Evolutionary conservation across 1,140 invertebrate genomes (phyloP).

Genomic region (Odontomachus brunneus): DNA sequence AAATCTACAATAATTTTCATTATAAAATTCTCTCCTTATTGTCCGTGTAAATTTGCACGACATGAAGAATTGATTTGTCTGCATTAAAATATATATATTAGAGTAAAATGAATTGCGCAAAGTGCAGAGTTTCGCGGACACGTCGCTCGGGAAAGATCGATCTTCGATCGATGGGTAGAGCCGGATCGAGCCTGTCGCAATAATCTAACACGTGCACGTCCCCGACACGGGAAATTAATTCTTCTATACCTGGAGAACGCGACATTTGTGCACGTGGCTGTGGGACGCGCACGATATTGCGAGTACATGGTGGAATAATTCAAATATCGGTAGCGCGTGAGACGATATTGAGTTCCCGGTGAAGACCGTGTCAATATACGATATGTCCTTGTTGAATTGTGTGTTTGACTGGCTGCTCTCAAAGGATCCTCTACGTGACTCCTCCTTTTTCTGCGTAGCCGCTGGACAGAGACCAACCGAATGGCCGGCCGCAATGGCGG

Average conservation of each 20-base stretch:
- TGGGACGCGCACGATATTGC: slow-evolving; percentile 24
- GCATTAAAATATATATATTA: no score
- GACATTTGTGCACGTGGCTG: slow-evolving; percentile 55
- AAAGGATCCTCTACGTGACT: slow-evolving; percentile 39
- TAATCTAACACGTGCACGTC: slow-evolving; percentile 12
- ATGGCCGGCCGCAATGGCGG: slow-evolving; percentile 97
- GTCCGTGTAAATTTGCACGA: no score
- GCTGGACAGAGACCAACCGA: slow-evolving; percentile 98
- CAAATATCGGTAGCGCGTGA: slow-evolving; percentile 28
- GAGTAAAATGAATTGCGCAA: not conserved
- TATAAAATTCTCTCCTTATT: no score
- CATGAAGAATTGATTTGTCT: no score
- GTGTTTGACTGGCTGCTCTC: slow-evolving; percentile 16
- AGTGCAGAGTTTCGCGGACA: not conserved
- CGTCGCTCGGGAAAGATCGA: no score
- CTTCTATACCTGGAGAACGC: slow-evolving; percentile 26
- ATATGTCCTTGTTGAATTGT: slow-evolving; percentile 1
- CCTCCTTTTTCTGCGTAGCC: slow-evolving; percentile 87
- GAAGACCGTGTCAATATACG: slow-evolving; percentile 32
- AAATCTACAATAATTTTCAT: no score
- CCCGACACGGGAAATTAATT: slow-evolving; percentile 17
- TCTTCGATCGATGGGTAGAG: not conserved
- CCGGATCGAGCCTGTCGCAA: no score
- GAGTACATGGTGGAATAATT: slow-evolving; percentile 48
- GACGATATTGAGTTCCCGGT: slow-evolving; percentile 32